Conservation (phyloP, 2,888 invertebrate genomes). For the Drosophila subsilvestris region DNA sequence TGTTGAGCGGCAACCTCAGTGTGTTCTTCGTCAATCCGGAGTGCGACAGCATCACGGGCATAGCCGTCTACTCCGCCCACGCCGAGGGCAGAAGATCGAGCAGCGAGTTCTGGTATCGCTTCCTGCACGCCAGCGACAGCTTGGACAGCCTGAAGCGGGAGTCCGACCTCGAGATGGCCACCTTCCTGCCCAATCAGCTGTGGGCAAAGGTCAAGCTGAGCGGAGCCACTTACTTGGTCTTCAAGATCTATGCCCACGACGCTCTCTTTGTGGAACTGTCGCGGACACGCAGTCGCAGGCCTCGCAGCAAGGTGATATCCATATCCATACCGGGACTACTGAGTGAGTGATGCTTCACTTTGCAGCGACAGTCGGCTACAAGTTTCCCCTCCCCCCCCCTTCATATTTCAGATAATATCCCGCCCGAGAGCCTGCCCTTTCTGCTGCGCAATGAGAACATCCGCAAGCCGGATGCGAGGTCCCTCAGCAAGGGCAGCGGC, state of each 20-base stretch:
- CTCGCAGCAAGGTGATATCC: slow-evolving; percentile 86
- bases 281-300: slow-evolving; percentile 68
- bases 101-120: slow-evolving; percentile 74
- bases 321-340: slow-evolving; percentile 86
- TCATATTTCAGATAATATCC: slow-evolving; percentile 77
- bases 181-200: slow-evolving; percentile 85
- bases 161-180: slow-evolving; percentile 85
- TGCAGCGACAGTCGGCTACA: neutral
- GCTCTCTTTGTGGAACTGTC: slow-evolving; percentile 86
- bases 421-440: slow-evolving; percentile 85
- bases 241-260: slow-evolving; percentile 86
- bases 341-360: slow-evolving; percentile 49
- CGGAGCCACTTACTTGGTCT: slow-evolving; percentile 82
- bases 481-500: slow-evolving; percentile 65
- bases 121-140: slow-evolving; percentile 84
- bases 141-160: slow-evolving; percentile 84
- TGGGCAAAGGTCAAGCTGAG: slow-evolving; percentile 58
- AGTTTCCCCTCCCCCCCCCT: neutral
- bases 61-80: slow-evolving; percentile 73
- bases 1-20: slow-evolving; percentile 78
- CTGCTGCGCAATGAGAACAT: slow-evolving; percentile 79
- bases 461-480: slow-evolving; percentile 40
- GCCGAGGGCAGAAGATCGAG: slow-evolving; percentile 28
- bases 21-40: slow-evolving; percentile 81
- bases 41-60: slow-evolving; percentile 78